Percentiles rank a stretch among this genome's conserved stretches.
Evolutionary conservation across 2,113 vertebrate genomes (phyloP).

Genomic region (Alligator mississippiensis): DNA sequence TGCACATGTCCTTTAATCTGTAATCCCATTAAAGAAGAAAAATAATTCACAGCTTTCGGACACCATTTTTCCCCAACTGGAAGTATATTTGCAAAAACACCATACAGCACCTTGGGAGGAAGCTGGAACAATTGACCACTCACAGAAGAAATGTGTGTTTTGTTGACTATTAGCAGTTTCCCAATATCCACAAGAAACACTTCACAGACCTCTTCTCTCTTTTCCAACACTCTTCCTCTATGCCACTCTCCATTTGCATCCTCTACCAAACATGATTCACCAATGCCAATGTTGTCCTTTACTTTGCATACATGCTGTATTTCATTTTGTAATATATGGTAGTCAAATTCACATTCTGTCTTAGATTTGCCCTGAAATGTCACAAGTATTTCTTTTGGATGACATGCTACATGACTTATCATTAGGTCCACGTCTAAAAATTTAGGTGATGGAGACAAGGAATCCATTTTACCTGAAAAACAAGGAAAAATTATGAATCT

Average conservation of each 20-base stretch:
- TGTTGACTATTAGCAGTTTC: conserved; percentile 78
- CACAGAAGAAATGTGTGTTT: conserved; percentile 79
- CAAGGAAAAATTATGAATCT: conserved; percentile 37
- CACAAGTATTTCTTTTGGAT: conserved; percentile 82
- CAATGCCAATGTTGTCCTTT: conserved; percentile 68
- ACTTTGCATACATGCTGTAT: conserved; percentile 85
- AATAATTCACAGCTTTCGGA: conserved; percentile 82
- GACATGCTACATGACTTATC: conserved; percentile 85
- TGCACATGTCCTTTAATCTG: conserved; percentile 84
- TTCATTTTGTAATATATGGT: conserved; percentile 87
- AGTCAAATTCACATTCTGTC: conserved; percentile 85
- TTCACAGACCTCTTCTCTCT: conserved; percentile 72
- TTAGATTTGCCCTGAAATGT: conserved; percentile 86
- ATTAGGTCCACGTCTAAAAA: conserved; percentile 82
- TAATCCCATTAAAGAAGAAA: conserved; percentile 83
- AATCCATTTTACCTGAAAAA: conserved; percentile 81
- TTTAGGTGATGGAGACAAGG: conserved; percentile 45
- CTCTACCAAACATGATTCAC: conserved; percentile 89
- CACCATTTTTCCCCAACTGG: conserved; percentile 80
- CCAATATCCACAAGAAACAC: conserved; percentile 89
- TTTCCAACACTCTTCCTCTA: conserved; percentile 88
- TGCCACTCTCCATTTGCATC: conserved; percentile 85
- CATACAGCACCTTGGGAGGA: conserved; percentile 86
- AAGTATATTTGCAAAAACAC: conserved; percentile 90
- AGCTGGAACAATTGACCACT: conserved; percentile 84